Evolutionary conservation across 2,113 vertebrate species (phyloP).

Genomic region (Urocitellus parryii): DNA sequence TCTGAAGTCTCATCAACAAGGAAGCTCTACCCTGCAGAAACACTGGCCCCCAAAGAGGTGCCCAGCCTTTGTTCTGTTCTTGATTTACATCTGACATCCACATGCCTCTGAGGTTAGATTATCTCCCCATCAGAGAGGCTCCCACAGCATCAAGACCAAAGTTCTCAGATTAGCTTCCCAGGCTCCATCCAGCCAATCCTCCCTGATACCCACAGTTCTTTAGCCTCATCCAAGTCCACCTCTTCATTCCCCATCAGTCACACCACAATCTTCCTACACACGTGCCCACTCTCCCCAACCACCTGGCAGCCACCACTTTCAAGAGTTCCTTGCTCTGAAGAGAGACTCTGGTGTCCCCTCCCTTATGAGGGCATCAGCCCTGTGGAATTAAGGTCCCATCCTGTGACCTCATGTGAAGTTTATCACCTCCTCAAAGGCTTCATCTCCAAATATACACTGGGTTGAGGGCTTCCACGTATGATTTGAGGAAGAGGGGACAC

Average conservation of each 20-base stretch:
- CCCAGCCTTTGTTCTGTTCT: not conserved
- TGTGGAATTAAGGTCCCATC: not conserved
- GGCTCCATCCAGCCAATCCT: not conserved
- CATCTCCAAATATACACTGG: not conserved
- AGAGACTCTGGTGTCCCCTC: not conserved
- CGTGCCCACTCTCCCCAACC: not conserved
- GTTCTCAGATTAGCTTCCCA: not conserved
- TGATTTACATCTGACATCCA: not conserved
- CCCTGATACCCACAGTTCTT: not conserved
- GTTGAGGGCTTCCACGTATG: not conserved
- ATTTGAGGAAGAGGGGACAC: rapidly evolving
- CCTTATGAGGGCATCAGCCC: not conserved
- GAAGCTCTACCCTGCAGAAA: not conserved
- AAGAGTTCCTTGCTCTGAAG: no score
- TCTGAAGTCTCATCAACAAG: not conserved
- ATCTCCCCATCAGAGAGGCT: not conserved
- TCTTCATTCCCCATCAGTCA: not conserved
- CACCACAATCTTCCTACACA: rapidly evolving
- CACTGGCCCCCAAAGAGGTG: not conserved
- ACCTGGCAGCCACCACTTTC: not conserved
- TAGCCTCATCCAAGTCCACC: not conserved
- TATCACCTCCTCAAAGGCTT: not conserved
- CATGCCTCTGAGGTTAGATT: not conserved
- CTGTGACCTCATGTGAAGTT: not conserved
- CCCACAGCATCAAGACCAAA: not conserved